Conservation (phyloP, 2,888 invertebrate genomes). For the Salticus scenicus region DNA sequence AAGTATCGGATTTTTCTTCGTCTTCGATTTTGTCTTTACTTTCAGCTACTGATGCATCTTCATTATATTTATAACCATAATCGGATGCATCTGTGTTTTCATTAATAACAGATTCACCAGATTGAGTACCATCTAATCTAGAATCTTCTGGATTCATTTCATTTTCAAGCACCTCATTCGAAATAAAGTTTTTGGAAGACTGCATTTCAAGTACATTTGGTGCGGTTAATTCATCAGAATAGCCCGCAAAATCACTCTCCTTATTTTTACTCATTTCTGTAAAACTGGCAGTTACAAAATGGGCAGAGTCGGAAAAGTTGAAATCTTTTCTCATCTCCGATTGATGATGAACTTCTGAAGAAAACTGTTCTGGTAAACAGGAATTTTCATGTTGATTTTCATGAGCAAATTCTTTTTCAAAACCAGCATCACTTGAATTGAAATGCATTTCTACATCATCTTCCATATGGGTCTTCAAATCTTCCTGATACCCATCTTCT, state of each 20-base stretch:
- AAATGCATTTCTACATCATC: conserved; percentile 8
- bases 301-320: background rate
- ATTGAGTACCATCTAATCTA: background rate
- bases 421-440: background rate
- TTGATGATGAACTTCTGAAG: no score
- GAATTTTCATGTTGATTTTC: background rate
- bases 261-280: background rate
- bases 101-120: background rate
- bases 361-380: no score
- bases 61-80: background rate
- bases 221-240: background rate
- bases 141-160: background rate
- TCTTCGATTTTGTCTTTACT: background rate
- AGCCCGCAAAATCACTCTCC: background rate
- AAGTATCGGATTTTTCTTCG: background rate
- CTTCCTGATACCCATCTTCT: conserved; percentile 23
- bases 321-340: no score
- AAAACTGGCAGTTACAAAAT: background rate
- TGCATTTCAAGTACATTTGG: background rate
- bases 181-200: background rate
- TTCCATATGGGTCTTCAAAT: conserved; percentile 24
- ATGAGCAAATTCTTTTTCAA: background rate
- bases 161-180: background rate
- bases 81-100: background rate
- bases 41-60: background rate